These are phyloP conservation scores for Corticium candelabrum DNA, from an alignment of 37 sponge, comb jelly and placozoan species.

Conservation along the genomic window DNA sequence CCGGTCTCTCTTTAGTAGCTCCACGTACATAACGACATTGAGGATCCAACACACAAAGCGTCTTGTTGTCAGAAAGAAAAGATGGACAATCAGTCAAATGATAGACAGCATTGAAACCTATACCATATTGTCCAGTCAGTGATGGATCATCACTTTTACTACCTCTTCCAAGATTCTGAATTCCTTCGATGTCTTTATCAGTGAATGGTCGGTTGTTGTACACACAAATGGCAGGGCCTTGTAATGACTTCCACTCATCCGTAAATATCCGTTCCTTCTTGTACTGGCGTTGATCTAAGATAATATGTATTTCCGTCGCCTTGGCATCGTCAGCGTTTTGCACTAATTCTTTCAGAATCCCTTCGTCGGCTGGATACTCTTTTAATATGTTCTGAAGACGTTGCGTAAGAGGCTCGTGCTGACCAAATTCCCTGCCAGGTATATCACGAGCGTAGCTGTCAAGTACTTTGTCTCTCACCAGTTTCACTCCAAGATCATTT, in stretches of 20 bases:
- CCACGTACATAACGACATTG: constrained; percentile 37
- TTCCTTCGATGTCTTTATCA: constrained; percentile 63
- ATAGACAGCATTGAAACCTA: constrained; percentile 80
- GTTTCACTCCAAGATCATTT: constrained; percentile 27
- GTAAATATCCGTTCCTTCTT: not conserved
- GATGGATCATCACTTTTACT: constrained; percentile 52
- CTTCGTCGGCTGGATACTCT: constrained; percentile 27
- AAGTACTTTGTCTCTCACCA: constrained; percentile 11
- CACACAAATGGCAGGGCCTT: constrained; percentile 59
- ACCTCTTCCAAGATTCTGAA: constrained; percentile 55
- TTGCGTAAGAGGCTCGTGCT: constrained; percentile 23
- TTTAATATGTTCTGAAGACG: constrained; percentile 27
- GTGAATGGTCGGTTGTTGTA: constrained; percentile 56
- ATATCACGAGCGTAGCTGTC: constrained; percentile 8
- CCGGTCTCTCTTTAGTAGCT: constrained; percentile 13
- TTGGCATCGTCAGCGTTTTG: constrained; percentile 51
- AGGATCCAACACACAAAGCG: constrained; percentile 70
- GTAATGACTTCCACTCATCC: constrained; percentile 30
- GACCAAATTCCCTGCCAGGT: constrained; percentile 21
- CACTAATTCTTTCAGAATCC: constrained; percentile 34
- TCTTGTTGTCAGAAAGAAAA: constrained; percentile 38
- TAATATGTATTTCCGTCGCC: constrained; percentile 29
- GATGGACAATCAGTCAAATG: constrained; percentile 81
- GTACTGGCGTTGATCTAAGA: constrained; percentile 31
- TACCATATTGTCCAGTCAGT: constrained; percentile 73